Base-by-base conservation (phyloP, 2,888 invertebrate species). In the Muschampia plurimacula region DNA sequence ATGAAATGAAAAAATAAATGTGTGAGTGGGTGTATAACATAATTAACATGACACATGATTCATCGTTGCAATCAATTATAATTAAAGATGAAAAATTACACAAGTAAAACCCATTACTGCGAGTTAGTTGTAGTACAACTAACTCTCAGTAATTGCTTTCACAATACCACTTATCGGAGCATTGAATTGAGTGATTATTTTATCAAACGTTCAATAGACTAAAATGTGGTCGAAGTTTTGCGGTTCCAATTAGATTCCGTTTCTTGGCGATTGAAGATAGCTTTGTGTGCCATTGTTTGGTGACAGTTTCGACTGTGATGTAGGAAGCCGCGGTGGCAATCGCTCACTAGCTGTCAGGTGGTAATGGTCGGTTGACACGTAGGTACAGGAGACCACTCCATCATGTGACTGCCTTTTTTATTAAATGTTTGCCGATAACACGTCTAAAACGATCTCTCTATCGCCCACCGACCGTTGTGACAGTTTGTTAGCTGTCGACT, bases 191-290 rank as follows among this genome's bases (percentile, higher is more conserved):
- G 79, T 79, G 80, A 81, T 84, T 80, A 80, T 77, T 76, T 78
- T 78, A 80, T 78, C 75, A 76, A 74, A 81, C 83, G 80, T 81
- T 79, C 81, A 81, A n/a, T n/a, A 83, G 77, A 76, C 76, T 75
- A 76, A 74, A 77, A 74, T 75, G 74, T 75, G 77, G 77, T 79
- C 81, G 75, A 75, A 77, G 86, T 87, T 89, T 92, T 78, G 91
- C 90, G 88, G 88, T 85, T 88, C 93, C 93, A 94, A 94, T 94
- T 94, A 93, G 89, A 90, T 85, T 86, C 84, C 84, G 86, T 91
- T 90, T 91, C 88, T 87, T 89, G 83, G 85, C 84, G 93, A 93
- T 93, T 87, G 84, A 84, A 93, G 93, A 94, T 93, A 93, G 84
- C 83, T 82, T 78, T 80, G 83, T 81, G 81, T 80, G 80, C 89